Evolutionary conservation across 2,797 vertebrate species (phyloP).

Genomic region (Phataginus tetradactyla): DNA sequence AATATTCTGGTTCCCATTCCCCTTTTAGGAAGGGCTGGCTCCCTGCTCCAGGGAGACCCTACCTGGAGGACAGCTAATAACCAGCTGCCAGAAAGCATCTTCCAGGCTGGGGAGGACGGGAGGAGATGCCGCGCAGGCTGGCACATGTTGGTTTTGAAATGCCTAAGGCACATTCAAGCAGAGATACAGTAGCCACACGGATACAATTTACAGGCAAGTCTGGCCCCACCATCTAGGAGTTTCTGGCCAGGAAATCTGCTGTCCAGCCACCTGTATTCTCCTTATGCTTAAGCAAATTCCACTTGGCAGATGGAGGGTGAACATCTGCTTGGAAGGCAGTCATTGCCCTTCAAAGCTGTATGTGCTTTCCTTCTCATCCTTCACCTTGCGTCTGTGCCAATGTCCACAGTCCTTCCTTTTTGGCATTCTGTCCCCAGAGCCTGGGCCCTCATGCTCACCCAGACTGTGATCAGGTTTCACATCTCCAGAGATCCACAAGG

Average conservation of each 20-base stretch:
- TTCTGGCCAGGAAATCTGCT: slow-evolving; percentile 5
- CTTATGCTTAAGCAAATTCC: slow-evolving; percentile 41
- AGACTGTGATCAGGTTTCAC: neutral
- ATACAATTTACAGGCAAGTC: neutral
- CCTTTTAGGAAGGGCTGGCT: neutral
- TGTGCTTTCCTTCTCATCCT: neutral
- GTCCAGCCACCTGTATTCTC: neutral
- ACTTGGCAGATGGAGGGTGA: neutral
- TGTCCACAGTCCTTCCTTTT: neutral
- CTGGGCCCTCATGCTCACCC: neutral
- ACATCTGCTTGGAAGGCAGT: neutral
- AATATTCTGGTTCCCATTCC: no score
- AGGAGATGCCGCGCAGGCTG: fast-evolving
- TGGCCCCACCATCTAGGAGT: neutral
- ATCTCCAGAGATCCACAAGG: neutral
- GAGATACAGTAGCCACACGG: neutral
- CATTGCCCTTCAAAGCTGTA: neutral
- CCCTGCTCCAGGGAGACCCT: neutral
- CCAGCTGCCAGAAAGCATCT: no score
- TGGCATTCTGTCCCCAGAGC: neutral
- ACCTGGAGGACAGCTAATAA: neutral
- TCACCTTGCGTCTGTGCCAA: neutral
- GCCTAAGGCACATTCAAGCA: neutral
- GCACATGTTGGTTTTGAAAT: fast-evolving
- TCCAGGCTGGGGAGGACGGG: neutral